Evolutionary conservation across 2,113 vertebrate species (phyloP).

Genomic region (Chamaetylas fuelleborni): DNA sequence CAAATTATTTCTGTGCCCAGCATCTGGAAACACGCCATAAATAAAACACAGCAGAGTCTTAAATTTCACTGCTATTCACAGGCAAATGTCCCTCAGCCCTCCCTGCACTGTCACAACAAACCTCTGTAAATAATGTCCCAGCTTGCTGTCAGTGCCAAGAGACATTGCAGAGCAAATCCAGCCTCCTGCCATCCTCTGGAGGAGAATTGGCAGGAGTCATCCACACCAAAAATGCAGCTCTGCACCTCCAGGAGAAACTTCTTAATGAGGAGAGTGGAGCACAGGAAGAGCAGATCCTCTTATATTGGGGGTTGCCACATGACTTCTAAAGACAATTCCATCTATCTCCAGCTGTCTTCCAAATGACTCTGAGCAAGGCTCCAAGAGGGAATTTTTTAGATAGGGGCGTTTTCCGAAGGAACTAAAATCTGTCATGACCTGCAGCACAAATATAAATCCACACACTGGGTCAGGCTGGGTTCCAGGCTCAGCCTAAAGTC

Average conservation of each 20-base stretch:
- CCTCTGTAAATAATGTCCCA: not conserved
- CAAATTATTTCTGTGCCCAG: conserved; percentile 35
- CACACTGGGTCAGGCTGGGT: not conserved
- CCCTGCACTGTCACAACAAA: not conserved
- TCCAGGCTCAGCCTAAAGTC: not conserved
- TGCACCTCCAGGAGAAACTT: not conserved
- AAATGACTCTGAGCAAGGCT: not conserved
- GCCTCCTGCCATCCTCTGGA: not conserved
- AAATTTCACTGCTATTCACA: not conserved
- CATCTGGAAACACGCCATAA: conserved; percentile 21
- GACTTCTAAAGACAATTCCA: not conserved
- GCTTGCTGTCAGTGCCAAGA: not conserved
- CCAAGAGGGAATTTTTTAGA: not conserved
- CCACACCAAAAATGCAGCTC: not conserved
- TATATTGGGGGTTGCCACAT: not conserved
- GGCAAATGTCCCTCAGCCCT: not conserved
- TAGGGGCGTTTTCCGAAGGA: accelerated
- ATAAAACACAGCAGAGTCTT: not conserved
- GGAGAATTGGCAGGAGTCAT: not conserved
- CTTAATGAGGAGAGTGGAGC: not conserved
- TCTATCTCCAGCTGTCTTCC: not conserved
- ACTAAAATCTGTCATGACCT: not conserved
- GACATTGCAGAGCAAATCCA: not conserved
- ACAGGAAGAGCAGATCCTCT: not conserved
- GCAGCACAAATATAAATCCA: not conserved